Conservation (phyloP, 2,797 vertebrate genomes). For the Chaetodon trifasciatus region DNA sequence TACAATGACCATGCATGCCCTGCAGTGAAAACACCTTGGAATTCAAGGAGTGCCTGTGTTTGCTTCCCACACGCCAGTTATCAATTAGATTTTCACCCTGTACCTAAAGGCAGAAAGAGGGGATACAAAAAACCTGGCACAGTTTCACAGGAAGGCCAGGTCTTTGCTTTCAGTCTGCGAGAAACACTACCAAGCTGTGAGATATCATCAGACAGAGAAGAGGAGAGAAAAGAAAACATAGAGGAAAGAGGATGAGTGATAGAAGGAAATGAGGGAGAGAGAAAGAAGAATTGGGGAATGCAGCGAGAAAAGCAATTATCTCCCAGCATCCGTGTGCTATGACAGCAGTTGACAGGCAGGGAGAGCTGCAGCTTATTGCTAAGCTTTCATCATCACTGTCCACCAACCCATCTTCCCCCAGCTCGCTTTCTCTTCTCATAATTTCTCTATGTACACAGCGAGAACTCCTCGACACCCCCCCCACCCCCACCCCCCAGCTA, state of each 20-base stretch:
- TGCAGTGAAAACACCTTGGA: slow-evolving; percentile 26
- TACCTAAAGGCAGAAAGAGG: slow-evolving; percentile 7
- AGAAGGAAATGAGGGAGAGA: slow-evolving; percentile 65
- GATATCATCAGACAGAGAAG: slow-evolving; percentile 46
- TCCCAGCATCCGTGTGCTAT: slow-evolving; percentile 68
- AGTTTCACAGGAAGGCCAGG: slow-evolving; percentile 13
- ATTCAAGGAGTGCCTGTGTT: slow-evolving; percentile 26
- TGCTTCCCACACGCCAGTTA: slow-evolving; percentile 40
- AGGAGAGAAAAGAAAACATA: slow-evolving; percentile 36
- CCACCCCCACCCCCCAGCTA: slow-evolving; percentile 32
- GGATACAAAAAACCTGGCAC: slow-evolving; percentile 29
- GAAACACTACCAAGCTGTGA: slow-evolving; percentile 24
- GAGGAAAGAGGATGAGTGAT: slow-evolving; percentile 53
- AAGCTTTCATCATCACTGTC: slow-evolving; percentile 76
- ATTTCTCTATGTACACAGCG: slow-evolving; percentile 57
- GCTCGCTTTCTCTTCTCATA: slow-evolving; percentile 49
- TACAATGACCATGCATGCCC: neutral
- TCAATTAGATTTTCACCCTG: slow-evolving; percentile 42
- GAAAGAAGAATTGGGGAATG: slow-evolving; percentile 40
- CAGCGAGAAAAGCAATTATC: slow-evolving; percentile 77
- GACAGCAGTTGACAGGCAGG: slow-evolving; percentile 77
- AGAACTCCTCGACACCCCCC: slow-evolving; percentile 43
- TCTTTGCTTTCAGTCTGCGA: slow-evolving; percentile 38
- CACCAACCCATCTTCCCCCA: slow-evolving; percentile 31
- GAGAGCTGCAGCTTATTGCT: slow-evolving; percentile 78